Base-by-base conservation (phyloP, 2,888 invertebrate species). In the Agrotis clavis region DNA sequence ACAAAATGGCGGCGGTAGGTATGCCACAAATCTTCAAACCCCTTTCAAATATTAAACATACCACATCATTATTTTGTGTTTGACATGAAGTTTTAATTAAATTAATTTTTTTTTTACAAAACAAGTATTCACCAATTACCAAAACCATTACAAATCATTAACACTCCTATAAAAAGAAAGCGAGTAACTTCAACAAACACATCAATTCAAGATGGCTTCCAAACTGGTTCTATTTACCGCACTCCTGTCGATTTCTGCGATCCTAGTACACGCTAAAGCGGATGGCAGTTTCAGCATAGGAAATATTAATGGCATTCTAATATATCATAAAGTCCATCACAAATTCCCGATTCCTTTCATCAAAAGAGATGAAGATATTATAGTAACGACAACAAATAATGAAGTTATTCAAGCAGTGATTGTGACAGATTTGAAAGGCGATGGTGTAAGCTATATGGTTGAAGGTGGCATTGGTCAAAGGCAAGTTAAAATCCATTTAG, bases 401-500 rank as follows among this genome's bases (percentile, higher is more conserved):
- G 88, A 87, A 53, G 0, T 70, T 2, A 89, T 90, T 5, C 76
- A 73, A n/a, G 86, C 83, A 0, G 67, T 90, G 0, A 2, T 71
- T 0, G 86, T 89, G 0, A 83, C 78, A 18, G 90, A 90, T 41
- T 54, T 89, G 21, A 72, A 82, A 45, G 90, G 88, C 0, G 53
- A 82, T 47, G 87, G 87, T 0, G 51, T 67, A 1, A 85, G 86
- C 45, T 85, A 81, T 14, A 76, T 89, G 18, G 73, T 70, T 1
- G 25, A 77, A 1, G 90, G 90, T 0, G 90, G 90, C 0, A 18
- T 90, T 18, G 88, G 88, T 0, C 60, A 66, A 16, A 73, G 47
- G 1, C 74, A 74, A 6, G 88, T 90, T 1, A 86, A 86, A 0
- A 85, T 91, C 3, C 84, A 83, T 51, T 73, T 91, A 18, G 76